Evolutionary conservation across 2,113 vertebrate species (phyloP).

Genomic region (Chaetops frenatus): DNA sequence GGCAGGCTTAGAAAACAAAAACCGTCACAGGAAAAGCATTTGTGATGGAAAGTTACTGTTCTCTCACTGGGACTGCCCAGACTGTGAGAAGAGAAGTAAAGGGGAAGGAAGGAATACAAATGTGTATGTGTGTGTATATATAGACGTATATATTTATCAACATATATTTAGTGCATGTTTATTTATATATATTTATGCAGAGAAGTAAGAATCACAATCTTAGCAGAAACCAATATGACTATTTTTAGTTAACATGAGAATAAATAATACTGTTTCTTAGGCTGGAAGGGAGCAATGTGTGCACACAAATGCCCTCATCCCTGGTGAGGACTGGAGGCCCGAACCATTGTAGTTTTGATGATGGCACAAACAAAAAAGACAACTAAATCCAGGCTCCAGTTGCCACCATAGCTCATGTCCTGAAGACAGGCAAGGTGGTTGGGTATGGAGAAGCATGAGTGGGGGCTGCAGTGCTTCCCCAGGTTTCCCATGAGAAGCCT

Average conservation of each 20-base stretch:
- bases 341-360: background rate
- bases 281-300: background rate
- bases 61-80: background rate
- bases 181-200: background rate
- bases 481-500: background rate
- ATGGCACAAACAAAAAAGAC: background rate
- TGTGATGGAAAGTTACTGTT: slow-evolving; percentile 10
- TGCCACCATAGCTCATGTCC: background rate
- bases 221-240: background rate
- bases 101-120: background rate
- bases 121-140: background rate
- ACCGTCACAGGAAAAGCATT: slow-evolving; percentile 2
- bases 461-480: fast-evolving
- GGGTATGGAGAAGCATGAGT: fast-evolving
- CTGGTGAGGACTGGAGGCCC: background rate
- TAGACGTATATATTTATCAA: background rate
- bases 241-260: background rate
- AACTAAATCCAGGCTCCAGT: background rate
- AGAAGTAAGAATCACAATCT: background rate
- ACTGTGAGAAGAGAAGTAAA: background rate
- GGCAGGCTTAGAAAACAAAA: slow-evolving; percentile 13
- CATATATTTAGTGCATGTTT: background rate
- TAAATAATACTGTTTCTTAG: background rate
- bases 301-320: fast-evolving
- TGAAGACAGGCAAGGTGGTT: background rate